Evolutionary conservation across 2,888 invertebrate species (phyloP).

Genomic region (Diarsia mendica): DNA sequence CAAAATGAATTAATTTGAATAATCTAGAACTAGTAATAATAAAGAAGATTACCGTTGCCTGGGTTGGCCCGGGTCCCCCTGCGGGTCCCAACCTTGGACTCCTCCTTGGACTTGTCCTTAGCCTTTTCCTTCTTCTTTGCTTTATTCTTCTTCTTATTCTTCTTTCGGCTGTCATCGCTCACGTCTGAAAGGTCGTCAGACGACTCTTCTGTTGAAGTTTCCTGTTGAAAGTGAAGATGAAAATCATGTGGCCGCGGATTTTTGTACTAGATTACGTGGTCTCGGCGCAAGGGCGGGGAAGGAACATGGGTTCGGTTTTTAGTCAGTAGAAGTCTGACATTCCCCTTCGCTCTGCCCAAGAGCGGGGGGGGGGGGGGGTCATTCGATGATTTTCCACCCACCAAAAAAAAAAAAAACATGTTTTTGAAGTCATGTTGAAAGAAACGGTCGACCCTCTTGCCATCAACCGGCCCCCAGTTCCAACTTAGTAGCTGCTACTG

Average conservation of each 20-base stretch:
- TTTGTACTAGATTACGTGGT: no score
- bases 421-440: neutral
- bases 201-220: constrained; percentile 83
- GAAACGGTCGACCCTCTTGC: neutral
- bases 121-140: constrained; percentile 66
- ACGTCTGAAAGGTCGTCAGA: constrained; percentile 81
- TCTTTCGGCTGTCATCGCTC: constrained; percentile 87
- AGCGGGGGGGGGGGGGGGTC: no score
- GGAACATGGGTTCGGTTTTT: no score
- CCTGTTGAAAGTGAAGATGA: constrained; percentile 69
- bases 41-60: constrained; percentile 63
- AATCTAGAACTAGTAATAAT: neutral
- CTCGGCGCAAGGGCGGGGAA: no score
- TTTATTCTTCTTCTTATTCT: constrained; percentile 84
- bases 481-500: no score
- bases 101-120: constrained; percentile 50
- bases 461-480: no score
- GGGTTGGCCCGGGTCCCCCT: constrained; percentile 89
- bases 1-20: no score
- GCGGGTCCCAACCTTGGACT: constrained; percentile 65
- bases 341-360: no score
- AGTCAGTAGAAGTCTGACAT: no score
- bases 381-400: no score
- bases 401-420: no score
- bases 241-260: no score